Percentiles rank a stretch among this genome's conserved stretches.
These are phyloP conservation scores for Oncorhynchus keta DNA, from an alignment of 2,113 vertebrate species.

Conservation along the genomic window DNA sequence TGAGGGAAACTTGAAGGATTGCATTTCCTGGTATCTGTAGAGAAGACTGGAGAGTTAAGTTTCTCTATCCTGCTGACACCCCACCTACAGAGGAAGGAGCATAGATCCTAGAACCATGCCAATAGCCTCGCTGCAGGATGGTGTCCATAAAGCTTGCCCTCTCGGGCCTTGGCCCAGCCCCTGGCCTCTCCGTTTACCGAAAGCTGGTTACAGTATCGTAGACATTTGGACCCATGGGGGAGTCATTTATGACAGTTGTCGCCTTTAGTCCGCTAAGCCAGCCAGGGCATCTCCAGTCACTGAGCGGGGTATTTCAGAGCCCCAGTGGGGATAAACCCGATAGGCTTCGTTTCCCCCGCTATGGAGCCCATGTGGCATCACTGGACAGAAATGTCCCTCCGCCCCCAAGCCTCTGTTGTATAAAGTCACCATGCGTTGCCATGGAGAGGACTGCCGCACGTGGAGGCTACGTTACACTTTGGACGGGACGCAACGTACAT, in stretches of 20 bases:
- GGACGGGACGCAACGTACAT: background rate
- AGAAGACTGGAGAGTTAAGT: background rate
- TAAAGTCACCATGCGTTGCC: conserved; percentile 58
- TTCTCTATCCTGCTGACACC: background rate
- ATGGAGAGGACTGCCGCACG: conserved; percentile 54
- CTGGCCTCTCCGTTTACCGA: conserved; percentile 23
- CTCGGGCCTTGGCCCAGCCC: conserved; percentile 1
- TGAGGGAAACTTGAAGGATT: conserved; percentile 17
- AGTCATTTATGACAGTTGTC: conserved; percentile 75
- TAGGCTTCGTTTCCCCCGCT: conserved; percentile 64
- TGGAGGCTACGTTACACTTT: conserved; percentile 17
- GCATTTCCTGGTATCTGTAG: conserved; percentile 17
- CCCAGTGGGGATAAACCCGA: conserved; percentile 67
- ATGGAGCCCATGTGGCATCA: conserved; percentile 66
- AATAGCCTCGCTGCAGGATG: conserved; percentile 5
- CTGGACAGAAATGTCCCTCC: conserved; percentile 59
- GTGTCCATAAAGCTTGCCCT: conserved; percentile 4
- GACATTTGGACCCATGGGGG: conserved; percentile 60
- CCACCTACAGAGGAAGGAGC: background rate
- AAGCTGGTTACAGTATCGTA: conserved; percentile 50
- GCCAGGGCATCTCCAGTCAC: conserved; percentile 56
- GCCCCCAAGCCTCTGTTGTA: conserved; percentile 58
- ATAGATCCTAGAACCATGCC: background rate
- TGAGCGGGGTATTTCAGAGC: conserved; percentile 60
- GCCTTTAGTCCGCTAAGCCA: conserved; percentile 70